Base-by-base conservation (phyloP, 2,797 vertebrate species). In the Hydrocynus forskahlii region DNA sequence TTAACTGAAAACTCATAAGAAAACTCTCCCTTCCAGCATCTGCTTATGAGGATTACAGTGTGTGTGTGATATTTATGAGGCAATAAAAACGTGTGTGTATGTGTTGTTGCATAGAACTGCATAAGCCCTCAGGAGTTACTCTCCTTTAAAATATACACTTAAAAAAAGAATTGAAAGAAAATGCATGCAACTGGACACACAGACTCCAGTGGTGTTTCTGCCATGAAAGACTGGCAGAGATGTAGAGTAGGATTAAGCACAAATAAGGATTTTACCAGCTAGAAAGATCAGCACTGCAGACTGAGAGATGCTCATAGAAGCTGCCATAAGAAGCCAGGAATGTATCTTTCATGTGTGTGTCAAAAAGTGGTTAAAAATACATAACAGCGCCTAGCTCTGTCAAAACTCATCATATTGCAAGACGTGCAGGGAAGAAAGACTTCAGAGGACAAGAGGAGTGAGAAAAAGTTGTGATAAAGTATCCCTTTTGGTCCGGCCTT, bases 1-100 rank as follows among this genome's bases (percentile, higher is more conserved):
- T 74, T 74, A 78, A 78, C 50, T 29, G 40, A 68, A 82, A 82
- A 78, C 75, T 82, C 75, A 82, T 82, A 82, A 82, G 35, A 35
- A 78, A 67, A 48, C 57, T 78, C 75, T 78, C 23, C 69, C 81
- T 82, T 67, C 75, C 75, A 78, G 69, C 81, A 59, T 35, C 21
- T 21, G 75, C 59, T 72, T 73, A 82, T 21, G 80, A 82, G 50
- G 75, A 59, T 66, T 57, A 66, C 50, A 72, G 75, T 23, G 70
- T 21, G 70, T 21, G 21, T 29, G 23, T 52, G 48, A 78, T 78
- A 73, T 82, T 82, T 78, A 82, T 78, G 68, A 74, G 69, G 60
- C 69, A 73, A 62, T 63, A 48, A 72, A 71, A 19, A 35, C 35
- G 4, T 25, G n/a, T n/a, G 60, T 57, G 52, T 57, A 43, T 57